Base-by-base conservation (phyloP, 2,797 vertebrate species). In the Acanthurus leucopareius region DNA sequence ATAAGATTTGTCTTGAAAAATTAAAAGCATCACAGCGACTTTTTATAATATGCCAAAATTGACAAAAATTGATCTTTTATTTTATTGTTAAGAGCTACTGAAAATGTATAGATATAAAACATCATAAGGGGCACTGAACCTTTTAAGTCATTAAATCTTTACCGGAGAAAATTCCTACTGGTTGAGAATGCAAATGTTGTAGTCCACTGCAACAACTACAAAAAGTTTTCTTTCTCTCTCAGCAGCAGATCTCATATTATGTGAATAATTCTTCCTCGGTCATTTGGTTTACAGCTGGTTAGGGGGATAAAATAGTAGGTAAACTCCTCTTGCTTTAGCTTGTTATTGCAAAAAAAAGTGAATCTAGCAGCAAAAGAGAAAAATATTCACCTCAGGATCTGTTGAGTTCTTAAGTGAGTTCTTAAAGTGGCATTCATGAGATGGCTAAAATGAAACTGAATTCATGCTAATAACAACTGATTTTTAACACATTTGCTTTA, bases 1-100 rank as follows among this genome's bases (percentile, higher is more conserved):
- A 47, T 48, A 17, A 62, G 69, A 68, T 28, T 20, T 40, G 20
- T 14, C 28, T 52, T 44, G 42, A 56, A 64, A 25, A 52, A 20
- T 10, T 44, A 8, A 60, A 70, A n/a, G 25, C 22, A 40, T 47
- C 10, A 28, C 3, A 17, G 47, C 38, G n/a, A 53, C 3, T 19
- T 42, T 14, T 40, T 20, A 32, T 6, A 5, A 25, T 25, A 16
- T 0, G 32, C 5, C 47, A 57, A 61, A 68, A 57, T 0, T 20
- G 9, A 15, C 25, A 38, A 7, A n/a, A 35, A 35, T 35, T 7
- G 32, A 35, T 35, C 32, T 35, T 35, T 7, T 1, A 35, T 35
- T 7, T 35, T 7, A 35, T 35, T 35, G 32, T 35, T 35, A 35
- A 35, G 32, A 7, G 32, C 6, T 7, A 7, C 1, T 35, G 7